Evolutionary conservation across 2,797 vertebrate species (phyloP).

Genomic region (Poeciliopsis turneri): DNA sequence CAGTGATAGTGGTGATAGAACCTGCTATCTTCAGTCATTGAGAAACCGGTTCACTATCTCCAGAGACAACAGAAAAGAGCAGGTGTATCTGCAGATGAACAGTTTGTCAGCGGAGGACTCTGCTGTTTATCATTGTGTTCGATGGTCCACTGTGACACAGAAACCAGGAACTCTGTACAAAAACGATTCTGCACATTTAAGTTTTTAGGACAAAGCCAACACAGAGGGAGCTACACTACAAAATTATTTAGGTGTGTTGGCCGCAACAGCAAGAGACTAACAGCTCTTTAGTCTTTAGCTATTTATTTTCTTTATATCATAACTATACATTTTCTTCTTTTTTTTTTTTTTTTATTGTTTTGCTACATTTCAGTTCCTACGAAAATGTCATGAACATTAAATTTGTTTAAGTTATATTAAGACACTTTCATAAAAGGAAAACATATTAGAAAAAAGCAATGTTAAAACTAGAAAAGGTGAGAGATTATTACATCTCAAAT

Average conservation of each 20-base stretch:
- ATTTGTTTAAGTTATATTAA: too few relatives aligned
- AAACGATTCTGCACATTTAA: neutral
- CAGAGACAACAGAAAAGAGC: neutral
- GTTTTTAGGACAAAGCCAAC: neutral
- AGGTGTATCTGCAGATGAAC: neutral
- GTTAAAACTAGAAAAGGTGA: too few relatives aligned
- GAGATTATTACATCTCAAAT: too few relatives aligned
- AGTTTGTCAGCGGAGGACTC: neutral
- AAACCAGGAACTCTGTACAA: neutral
- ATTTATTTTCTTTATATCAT: too few relatives aligned
- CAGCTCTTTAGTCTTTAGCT: too few relatives aligned
- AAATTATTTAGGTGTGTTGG: too few relatives aligned
- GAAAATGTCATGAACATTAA: too few relatives aligned
- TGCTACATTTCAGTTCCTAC: too few relatives aligned
- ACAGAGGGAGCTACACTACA: neutral
- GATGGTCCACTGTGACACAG: neutral
- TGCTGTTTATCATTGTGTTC: neutral
- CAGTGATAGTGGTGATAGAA: neutral
- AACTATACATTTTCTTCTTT: too few relatives aligned
- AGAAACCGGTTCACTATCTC: neutral
- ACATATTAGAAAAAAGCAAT: too few relatives aligned
- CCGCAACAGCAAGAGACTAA: neutral
- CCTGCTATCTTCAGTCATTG: neutral
- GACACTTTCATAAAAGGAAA: too few relatives aligned
- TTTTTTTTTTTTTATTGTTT: too few relatives aligned